Percentiles rank a stretch among this genome's conserved stretches.
Conservation (phyloP, 2,888 invertebrate species). For the Brachycybe producta region DNA sequence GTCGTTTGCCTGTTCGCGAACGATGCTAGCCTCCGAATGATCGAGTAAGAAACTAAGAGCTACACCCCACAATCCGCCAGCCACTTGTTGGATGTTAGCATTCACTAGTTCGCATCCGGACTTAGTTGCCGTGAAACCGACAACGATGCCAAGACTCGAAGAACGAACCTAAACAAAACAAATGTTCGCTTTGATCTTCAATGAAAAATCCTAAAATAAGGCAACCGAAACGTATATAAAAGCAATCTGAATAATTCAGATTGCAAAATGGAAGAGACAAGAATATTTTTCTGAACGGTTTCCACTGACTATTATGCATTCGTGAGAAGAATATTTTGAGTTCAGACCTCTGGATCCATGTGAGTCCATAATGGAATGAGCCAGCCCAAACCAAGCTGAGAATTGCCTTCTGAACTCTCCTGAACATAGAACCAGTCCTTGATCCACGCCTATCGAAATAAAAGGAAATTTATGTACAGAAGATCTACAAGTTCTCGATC, state of each 20-base stretch:
- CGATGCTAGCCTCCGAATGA: slow-evolving; percentile 32
- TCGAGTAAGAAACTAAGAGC: slow-evolving; percentile 32
- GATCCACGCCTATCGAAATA: slow-evolving; percentile 9
- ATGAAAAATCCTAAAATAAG: too few species aligned
- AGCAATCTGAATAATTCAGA: too few species aligned
- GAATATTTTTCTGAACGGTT: not conserved
- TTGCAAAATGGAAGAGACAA: not conserved
- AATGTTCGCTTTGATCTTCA: not conserved
- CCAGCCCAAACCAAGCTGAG: slow-evolving; percentile 14
- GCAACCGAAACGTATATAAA: too few species aligned
- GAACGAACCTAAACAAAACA: slow-evolving; percentile 28
- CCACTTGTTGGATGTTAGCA: slow-evolving; percentile 31
- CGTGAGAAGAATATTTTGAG: too few species aligned
- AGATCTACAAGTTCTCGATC: not conserved
- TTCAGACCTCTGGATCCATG: slow-evolving; percentile 15
- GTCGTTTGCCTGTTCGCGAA: slow-evolving; percentile 33
- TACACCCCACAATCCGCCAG: slow-evolving; percentile 33
- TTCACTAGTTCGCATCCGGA: slow-evolving; percentile 30
- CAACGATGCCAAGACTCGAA: slow-evolving; percentile 32
- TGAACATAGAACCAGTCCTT: slow-evolving; percentile 5
- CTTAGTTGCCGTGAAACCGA: slow-evolving; percentile 30
- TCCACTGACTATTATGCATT: too few species aligned
- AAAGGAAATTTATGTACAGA: not conserved
- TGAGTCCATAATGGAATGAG: slow-evolving; percentile 18
- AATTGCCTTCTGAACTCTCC: not conserved